A percentile compares a stretch with the other conserved stretches of the same genome.
Evolutionary conservation across 1,140 invertebrate species (phyloP).

Genomic region (Maconellicoccus hirsutus): DNA sequence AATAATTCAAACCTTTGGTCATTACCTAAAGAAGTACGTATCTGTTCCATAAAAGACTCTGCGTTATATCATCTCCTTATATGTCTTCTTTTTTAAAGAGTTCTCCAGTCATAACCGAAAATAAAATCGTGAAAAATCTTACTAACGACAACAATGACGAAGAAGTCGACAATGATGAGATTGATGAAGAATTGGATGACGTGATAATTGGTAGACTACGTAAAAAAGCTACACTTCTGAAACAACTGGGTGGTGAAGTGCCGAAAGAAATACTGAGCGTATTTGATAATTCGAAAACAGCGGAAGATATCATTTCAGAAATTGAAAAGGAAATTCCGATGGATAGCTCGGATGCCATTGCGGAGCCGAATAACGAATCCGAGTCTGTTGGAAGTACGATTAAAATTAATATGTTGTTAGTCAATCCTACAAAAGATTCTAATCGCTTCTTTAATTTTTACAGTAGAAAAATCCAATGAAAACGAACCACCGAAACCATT

Average conservation of each 20-base stretch:
- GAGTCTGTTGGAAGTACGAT: not conserved
- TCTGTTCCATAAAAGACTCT: no score
- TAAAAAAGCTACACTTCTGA: slow-evolving; percentile 36
- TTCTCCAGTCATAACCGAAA: no score
- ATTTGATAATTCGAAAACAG: slow-evolving; percentile 17
- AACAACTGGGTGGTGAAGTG: slow-evolving; percentile 36
- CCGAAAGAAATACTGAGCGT: slow-evolving; percentile 33
- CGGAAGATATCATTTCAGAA: slow-evolving; percentile 26
- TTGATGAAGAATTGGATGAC: slow-evolving; percentile 34
- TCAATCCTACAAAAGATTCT: no score
- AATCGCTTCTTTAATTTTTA: no score
- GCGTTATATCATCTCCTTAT: no score
- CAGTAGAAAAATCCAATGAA: not conserved
- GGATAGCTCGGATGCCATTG: slow-evolving; percentile 18
- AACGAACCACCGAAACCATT: not conserved
- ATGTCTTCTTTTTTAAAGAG: no score
- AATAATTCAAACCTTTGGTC: no score
- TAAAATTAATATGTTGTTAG: not conserved
- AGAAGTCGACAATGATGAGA: slow-evolving; percentile 31
- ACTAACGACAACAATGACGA: slow-evolving; percentile 32
- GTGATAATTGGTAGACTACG: slow-evolving; percentile 35
- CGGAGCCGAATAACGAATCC: not conserved
- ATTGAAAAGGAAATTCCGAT: slow-evolving; percentile 28
- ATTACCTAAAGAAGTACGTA: no score
- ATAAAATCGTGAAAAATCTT: slow-evolving; percentile 25